Percentiles rank a stretch among this genome's conserved stretches.
phyloP scores from a whole-genome alignment of 2,113 vertebrate species.

The Zosterops pallidus region DNA sequence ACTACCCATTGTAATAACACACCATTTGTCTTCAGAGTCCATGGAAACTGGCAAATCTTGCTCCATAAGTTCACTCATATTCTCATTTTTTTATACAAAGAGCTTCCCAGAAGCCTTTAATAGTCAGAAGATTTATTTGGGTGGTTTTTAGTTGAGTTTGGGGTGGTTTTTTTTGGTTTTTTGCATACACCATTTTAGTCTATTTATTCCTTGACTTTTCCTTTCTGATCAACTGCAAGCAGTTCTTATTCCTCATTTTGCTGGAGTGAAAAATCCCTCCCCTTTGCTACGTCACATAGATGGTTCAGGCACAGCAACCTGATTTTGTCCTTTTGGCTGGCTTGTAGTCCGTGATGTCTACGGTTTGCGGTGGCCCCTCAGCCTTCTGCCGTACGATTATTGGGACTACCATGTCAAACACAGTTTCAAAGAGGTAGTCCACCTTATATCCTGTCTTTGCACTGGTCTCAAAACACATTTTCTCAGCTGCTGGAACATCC shows the following conservation, averaged over 20 bases:
- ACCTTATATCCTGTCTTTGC: conserved; percentile 94
- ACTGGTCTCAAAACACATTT: conserved; percentile 96
- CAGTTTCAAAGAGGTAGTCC: conserved; percentile 88
- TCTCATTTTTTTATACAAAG: background rate
- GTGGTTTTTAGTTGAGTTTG: background rate
- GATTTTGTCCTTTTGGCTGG: conserved; percentile 60
- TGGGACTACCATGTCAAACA: conserved; percentile 91
- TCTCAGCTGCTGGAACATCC: conserved; percentile 83
- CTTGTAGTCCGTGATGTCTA: conserved; percentile 81
- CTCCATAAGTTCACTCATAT: background rate
- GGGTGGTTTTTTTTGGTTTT: background rate
- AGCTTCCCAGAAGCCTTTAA: conserved; percentile 6
- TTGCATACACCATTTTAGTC: background rate
- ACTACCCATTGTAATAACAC: background rate
- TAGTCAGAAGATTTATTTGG: background rate
- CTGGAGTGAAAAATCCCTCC: background rate
- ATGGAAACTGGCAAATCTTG: background rate
- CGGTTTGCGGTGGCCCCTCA: conserved; percentile 78
- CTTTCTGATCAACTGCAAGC: background rate
- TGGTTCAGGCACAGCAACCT: conserved; percentile 73
- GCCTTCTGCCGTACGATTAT: conserved; percentile 83
- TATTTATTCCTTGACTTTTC: background rate
- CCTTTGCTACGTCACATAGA: fast-evolving
- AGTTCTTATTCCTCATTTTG: background rate
- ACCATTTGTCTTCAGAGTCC: background rate